Evolutionary conservation across 2,797 vertebrate species (phyloP), one percentile per base, ranked within the genome.

Genomic region (Nyctalus aviator): DNA sequence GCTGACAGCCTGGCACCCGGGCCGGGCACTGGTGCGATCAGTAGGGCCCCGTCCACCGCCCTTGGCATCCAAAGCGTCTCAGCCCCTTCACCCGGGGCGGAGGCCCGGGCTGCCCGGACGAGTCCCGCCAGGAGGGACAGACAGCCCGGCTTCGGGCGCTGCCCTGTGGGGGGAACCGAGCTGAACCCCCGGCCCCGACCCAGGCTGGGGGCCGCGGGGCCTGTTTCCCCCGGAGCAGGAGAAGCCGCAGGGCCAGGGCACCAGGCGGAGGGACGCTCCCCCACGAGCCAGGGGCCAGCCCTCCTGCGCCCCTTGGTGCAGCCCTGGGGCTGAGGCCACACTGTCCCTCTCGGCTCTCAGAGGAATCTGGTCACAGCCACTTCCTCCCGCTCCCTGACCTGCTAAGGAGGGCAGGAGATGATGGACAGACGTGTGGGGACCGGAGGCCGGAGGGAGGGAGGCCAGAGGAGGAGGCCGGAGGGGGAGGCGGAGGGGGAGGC

Each of bases 241-340:
- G 82, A 13, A 27, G 30, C 53, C 14, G n/a, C 18, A 1, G 37
- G 27, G 23, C 44, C 1, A 21, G 78, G 50, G 30, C 27, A 64
- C n/a, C 4, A 3, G 2, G 0, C 1, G 1, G 37, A 48, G 25
- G n/a, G 25, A 7, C 1, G 1, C 7, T 17, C 30, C 7, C 21
- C 46, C 17, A 8, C 32, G n/a, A 27, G 21, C 8, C 71, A 8
- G 4, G 8, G 8, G n/a, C 41, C 59, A 11, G 35, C 37, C 37
- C 23, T 64, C 50, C 37, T 30, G 27, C 25, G 6, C 68, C 32
- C 23, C 10, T 5, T 0, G 13, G 25, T 25, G 69, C 75, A n/a
- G 41, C 69, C 32, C 57, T n/a, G 20, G 0, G 2, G 59, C 46
- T 11, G 75, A 69, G 0, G 25, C 37, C 46, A 37, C 73, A 6